These are phyloP conservation scores for Coenonympha arcania DNA, from an alignment of 2,888 invertebrate genomes.

Conservation along the genomic window DNA sequence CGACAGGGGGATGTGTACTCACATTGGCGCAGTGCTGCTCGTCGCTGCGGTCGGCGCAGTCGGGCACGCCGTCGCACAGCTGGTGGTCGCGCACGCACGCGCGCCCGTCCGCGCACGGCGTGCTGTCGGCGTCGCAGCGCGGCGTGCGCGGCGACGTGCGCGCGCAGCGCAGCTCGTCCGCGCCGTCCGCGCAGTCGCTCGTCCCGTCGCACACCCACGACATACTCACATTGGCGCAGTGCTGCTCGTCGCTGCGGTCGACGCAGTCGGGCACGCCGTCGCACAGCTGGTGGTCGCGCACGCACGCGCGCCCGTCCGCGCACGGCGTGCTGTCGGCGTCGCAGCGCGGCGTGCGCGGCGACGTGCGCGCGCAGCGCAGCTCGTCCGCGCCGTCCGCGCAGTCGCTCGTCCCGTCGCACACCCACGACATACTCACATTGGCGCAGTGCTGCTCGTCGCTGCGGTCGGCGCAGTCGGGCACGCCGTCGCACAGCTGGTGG, in stretches of 20 bases:
- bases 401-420: slow-evolving; percentile 86
- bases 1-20: slow-evolving; percentile 75
- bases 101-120: slow-evolving; percentile 77
- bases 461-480: slow-evolving; percentile 63
- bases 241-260: slow-evolving; percentile 81
- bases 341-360: slow-evolving; percentile 47
- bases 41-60: slow-evolving; percentile 77
- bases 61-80: slow-evolving; percentile 82
- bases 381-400: slow-evolving; percentile 90
- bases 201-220: slow-evolving; percentile 88
- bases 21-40: slow-evolving; percentile 66
- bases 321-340: slow-evolving; percentile 76
- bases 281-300: slow-evolving; percentile 80
- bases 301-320: slow-evolving; percentile 76
- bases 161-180: slow-evolving; percentile 78
- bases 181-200: slow-evolving; percentile 84
- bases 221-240: slow-evolving; percentile 44
- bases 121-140: slow-evolving; percentile 71
- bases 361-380: slow-evolving; percentile 38
- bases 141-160: slow-evolving; percentile 28
- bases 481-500: slow-evolving; percentile 84
- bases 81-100: slow-evolving; percentile 78
- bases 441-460: slow-evolving; percentile 78
- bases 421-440: slow-evolving; percentile 74
- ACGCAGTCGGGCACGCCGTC: slow-evolving; percentile 74